Evolutionary conservation across 2,888 invertebrate genomes (phyloP), one percentile per base, ranked within the genome.

Genomic region (Pseudanteris insignis): DNA sequence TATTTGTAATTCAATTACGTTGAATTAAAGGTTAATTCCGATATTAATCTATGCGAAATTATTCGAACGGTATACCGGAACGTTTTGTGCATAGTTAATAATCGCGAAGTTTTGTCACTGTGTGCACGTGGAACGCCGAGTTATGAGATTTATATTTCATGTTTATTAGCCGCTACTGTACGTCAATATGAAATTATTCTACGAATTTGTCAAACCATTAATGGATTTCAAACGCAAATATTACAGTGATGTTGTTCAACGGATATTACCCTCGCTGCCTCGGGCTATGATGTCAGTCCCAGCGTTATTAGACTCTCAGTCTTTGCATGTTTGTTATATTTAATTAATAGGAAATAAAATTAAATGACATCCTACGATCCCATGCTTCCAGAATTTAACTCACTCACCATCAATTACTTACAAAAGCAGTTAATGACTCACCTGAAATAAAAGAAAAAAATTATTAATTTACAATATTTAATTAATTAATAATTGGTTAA

Each of bases 161-260:
- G 14, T 36, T 47, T 47, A 47, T 40, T 54, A 32, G 13, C 11
- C 46, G 29, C n/a, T 3, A 5, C 7, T 9, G 18, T 14, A 36
- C 33, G 15, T 11, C 12, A 21, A 25, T 30, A 54, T 28, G 30
- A 33, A 36, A 32, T 41, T 57, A 32, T 43, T 48, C 8, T 36
- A 26, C 37, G 36, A 57, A 38, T 36, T 11, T 37, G 53, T 33
- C 40, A 53, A 43, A 37, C 53, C 43, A 48, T 43, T 48, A 41
- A 40, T 43, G 25, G 33, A 29, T 60, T 53, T 59, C 47, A 59
- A 59, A 47, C 48, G 54, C 60, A 43, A 53, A 53, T 48, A 43
- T 47, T 47, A 54, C 48, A 60, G 37, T 43, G 37, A 24, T 54
- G 48, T 48, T 33, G 15, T 43, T 47, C 43, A 38, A 25, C 53